Percentiles rank a stretch among this genome's conserved stretches.
These are phyloP conservation scores for Neodiprion virginianus DNA, from an alignment of 1,140 invertebrate species.

Conservation along the genomic window DNA sequence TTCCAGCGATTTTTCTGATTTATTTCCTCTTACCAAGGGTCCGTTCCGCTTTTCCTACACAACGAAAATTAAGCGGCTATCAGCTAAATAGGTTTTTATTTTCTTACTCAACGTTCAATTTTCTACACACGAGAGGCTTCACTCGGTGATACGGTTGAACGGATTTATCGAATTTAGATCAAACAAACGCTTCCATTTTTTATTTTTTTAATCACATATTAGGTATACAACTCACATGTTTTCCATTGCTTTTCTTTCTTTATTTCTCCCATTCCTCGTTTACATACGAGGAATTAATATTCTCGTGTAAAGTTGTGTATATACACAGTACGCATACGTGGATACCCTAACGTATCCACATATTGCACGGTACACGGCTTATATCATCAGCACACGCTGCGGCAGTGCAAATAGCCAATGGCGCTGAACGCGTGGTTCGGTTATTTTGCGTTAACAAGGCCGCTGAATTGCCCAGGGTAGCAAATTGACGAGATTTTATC, in stretches of 20 bases:
- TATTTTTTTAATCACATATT: not conserved
- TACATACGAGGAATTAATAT: not conserved
- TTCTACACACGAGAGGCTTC: not conserved
- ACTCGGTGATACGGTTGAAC: not conserved
- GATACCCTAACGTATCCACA: not conserved
- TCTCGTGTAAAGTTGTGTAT: not conserved
- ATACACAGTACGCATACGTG: not conserved
- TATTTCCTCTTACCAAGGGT: not conserved
- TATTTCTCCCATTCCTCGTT: not conserved
- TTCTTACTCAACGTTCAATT: not conserved
- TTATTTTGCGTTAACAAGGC: not conserved
- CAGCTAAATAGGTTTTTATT: not conserved
- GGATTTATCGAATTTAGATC: not conserved
- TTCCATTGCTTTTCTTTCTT: not conserved
- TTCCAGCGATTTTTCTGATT: not conserved
- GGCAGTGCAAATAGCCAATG: conserved; percentile 1
- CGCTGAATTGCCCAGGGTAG: not conserved
- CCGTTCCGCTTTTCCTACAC: too few species aligned
- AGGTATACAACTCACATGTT: not conserved
- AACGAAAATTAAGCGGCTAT: too few species aligned
- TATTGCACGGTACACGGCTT: not conserved
- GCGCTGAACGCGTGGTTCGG: not conserved
- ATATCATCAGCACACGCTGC: not conserved
- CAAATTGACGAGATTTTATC: not conserved
- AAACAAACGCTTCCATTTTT: not conserved